Evolutionary conservation across 1,140 invertebrate genomes (phyloP).

Genomic region (Nymphalis io): DNA sequence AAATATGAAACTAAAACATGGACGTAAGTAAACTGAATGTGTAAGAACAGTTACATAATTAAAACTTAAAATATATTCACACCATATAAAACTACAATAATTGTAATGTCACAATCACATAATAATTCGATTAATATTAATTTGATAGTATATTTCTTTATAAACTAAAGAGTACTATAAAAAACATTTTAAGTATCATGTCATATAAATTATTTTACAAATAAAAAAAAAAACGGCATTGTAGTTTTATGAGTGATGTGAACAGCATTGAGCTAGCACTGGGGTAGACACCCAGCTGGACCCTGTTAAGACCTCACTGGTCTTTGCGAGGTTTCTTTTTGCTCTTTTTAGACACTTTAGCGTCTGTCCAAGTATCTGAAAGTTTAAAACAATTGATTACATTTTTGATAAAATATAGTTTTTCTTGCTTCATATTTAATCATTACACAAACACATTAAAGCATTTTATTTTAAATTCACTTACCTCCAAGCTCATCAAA

Average conservation of each 20-base stretch:
- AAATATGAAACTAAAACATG: slow-evolving; percentile 79
- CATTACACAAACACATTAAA: no score
- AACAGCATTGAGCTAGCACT: slow-evolving; percentile 72
- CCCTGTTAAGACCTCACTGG: slow-evolving; percentile 77
- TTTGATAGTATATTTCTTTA: slow-evolving; percentile 30
- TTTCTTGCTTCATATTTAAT: no score
- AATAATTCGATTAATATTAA: slow-evolving; percentile 35
- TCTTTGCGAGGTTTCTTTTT: slow-evolving; percentile 86
- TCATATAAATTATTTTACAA: slow-evolving; percentile 21
- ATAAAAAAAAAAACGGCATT: slow-evolving; percentile 24
- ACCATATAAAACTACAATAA: slow-evolving; percentile 71
- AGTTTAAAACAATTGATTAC: slow-evolving; percentile 7
- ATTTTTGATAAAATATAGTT: background rate
- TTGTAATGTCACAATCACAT: slow-evolving; percentile 37
- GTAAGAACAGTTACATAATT: slow-evolving; percentile 63
- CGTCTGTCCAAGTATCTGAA: slow-evolving; percentile 84
- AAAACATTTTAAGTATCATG: slow-evolving; percentile 44
- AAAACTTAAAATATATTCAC: slow-evolving; percentile 72
- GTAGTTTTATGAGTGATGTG: slow-evolving; percentile 67
- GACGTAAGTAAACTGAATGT: slow-evolving; percentile 74
- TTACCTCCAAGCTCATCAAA: slow-evolving; percentile 88
- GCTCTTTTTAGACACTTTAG: slow-evolving; percentile 84
- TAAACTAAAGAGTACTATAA: slow-evolving; percentile 24
- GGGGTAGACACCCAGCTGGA: slow-evolving; percentile 38
- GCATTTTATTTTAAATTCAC: background rate